phyloP scores from a whole-genome alignment of 1,140 invertebrate species.

The Macrocentrus cingulum region DNA sequence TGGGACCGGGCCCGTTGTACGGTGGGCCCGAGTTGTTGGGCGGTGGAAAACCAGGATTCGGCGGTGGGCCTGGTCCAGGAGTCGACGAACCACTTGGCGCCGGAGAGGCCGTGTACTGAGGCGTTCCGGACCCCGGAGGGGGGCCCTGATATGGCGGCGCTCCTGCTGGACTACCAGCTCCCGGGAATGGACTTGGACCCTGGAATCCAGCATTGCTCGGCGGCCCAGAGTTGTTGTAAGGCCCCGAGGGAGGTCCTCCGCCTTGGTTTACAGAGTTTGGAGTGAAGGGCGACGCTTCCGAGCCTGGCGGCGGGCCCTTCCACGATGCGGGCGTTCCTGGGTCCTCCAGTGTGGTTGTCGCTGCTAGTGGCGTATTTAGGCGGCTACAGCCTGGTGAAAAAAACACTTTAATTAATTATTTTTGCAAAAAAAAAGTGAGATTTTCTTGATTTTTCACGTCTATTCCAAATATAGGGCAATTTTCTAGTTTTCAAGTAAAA shows the following conservation, averaged over 20 bases:
- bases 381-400: conserved; percentile 65
- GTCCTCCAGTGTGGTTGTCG: conserved; percentile 70
- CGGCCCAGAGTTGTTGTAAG: conserved; percentile 61
- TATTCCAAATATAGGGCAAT: too few relatives aligned
- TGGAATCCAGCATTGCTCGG: conserved; percentile 62
- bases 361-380: conserved; percentile 66
- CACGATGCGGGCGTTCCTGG: conserved; percentile 65
- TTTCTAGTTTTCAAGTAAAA: too few relatives aligned
- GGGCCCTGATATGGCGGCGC: conserved; percentile 67
- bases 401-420: conserved; percentile 3
- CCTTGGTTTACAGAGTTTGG: conserved; percentile 59
- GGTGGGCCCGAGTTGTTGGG: conserved; percentile 65
- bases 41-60: conserved; percentile 66
- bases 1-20: conserved; percentile 67
- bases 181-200: conserved; percentile 65
- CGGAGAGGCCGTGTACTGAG: conserved; percentile 74
- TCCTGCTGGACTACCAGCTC: conserved; percentile 67
- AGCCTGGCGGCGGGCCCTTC: conserved; percentile 68
- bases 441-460: not conserved
- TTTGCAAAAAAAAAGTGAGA: not conserved
- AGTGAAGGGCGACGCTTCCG: conserved; percentile 65
- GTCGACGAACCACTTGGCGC: conserved; percentile 76
- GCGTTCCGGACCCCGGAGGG: conserved; percentile 71
- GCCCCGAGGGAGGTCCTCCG: conserved; percentile 48
- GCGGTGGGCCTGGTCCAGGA: conserved; percentile 66